Percentiles rank a stretch among this genome's conserved stretches.
These are phyloP conservation scores for Oreonectes daqikongensis DNA, from an alignment of 2,797 vertebrate species.

Conservation along the genomic window DNA sequence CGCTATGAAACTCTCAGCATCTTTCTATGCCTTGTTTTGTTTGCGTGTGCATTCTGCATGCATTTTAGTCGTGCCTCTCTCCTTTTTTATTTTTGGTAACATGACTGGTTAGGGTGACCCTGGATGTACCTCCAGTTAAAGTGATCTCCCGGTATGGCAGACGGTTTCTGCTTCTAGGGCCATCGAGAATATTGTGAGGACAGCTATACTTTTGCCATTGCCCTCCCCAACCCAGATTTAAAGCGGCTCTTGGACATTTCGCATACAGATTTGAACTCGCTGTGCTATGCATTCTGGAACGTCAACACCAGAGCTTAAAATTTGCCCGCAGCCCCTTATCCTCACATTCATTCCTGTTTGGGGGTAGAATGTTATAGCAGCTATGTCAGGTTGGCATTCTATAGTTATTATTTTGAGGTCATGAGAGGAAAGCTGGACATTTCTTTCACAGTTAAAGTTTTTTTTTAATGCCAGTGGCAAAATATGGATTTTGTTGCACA, in stretches of 20 bases:
- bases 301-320: not conserved
- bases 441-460: not conserved
- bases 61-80: constrained; percentile 20
- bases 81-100: constrained; percentile 9
- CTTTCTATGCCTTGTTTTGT: not conserved
- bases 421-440: not conserved
- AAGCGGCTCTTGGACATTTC: not conserved
- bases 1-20: constrained; percentile 17
- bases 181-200: constrained; percentile 7
- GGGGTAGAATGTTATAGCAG: not conserved
- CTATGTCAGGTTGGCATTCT: not conserved
- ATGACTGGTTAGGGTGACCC: constrained; percentile 43
- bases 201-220: not conserved
- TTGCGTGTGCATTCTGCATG: not conserved
- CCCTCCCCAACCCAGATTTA: not conserved
- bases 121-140: constrained; percentile 34
- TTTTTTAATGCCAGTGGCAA: constrained; percentile 21
- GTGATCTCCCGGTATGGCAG: constrained; percentile 20
- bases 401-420: constrained; percentile 4
- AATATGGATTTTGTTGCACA: constrained; percentile 25
- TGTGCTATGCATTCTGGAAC: not conserved
- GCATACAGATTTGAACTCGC: not conserved
- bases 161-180: not conserved
- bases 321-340: not conserved
- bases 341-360: not conserved